Evolutionary conservation across 1,140 invertebrate species (phyloP), one percentile per base, ranked within the genome.

Genomic region (Cephus cinctus): DNA sequence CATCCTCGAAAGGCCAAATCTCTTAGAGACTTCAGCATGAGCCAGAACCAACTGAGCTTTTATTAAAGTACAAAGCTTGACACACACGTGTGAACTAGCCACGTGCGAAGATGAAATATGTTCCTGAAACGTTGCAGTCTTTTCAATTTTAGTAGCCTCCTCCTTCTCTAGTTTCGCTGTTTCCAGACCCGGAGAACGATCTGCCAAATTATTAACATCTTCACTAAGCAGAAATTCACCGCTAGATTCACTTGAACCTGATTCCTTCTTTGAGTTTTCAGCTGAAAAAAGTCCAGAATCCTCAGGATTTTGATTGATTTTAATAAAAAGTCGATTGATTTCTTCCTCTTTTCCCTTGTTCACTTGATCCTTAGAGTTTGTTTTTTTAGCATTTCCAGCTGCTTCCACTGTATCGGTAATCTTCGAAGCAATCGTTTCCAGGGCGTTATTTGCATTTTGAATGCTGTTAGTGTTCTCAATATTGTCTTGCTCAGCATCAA

Each of bases 11-110:
- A 79, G 22, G 16, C 79, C 81, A 47, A 77, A 82, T 23, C 79
- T 73, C 21, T 77, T 75, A 0, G 78, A 78, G 4, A 87, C 80
- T 58, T 84, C 80, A 12, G 80, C 77, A 25, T 89, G 85, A 5
- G 88, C 88, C 47, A 87, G 83, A 2, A 85, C 75, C 35, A 92
- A 75, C 61, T 89, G 88, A 12, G 82, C 80, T 59, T 89, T 86
- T 42, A 92, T 84, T 18, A 89, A 73, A 2, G 84, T 82, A 67
- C 87, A 89, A 15, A 90, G 78, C 54, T 86, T 83, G 30, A 83
- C 85, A 65, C 86, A 90, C 8, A 88, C 85, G 63, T 84, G 69
- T 50, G 79, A 65, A 54, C 65, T 23, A 54, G 65, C 47, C 44
- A 35, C 19, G 2, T 52, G 41, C 36, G 56, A 51, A 22, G 47